phyloP scores from a whole-genome alignment of 2,113 vertebrate genomes.

The Casuarius casuarius region DNA sequence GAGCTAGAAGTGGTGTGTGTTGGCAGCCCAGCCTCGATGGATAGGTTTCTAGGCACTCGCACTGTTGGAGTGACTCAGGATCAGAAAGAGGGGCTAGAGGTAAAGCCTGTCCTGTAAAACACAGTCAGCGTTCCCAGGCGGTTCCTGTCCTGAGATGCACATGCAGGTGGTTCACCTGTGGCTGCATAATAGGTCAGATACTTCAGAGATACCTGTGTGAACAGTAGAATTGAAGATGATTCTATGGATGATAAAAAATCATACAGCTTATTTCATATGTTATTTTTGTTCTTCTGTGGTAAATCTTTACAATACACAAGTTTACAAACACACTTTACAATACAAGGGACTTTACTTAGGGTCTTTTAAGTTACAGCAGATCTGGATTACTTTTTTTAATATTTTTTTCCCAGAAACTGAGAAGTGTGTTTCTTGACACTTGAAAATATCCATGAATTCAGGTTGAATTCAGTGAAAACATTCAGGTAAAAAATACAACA shows the following conservation, averaged over 20 bases:
- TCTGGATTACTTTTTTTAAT: background rate
- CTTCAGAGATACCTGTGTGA: background rate
- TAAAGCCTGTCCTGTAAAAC: background rate
- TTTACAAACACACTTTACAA: background rate
- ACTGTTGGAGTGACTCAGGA: background rate
- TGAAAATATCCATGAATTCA: accelerated
- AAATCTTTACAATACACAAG: background rate
- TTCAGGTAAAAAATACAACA: background rate
- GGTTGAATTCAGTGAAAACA: background rate
- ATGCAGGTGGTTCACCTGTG: background rate
- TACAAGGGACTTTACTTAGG: accelerated
- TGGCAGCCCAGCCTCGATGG: accelerated
- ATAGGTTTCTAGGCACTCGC: accelerated
- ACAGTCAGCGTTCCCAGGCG: accelerated
- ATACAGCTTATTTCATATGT: background rate
- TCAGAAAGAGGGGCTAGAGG: too few relatives aligned
- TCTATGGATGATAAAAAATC: background rate
- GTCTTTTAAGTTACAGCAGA: background rate
- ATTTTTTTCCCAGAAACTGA: background rate
- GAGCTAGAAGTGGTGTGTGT: accelerated
- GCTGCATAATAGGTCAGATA: accelerated
- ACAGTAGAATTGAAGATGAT: background rate
- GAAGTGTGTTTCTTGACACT: background rate
- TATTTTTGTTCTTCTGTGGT: background rate
- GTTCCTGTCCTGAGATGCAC: background rate